phyloP scores from a whole-genome alignment of 2,888 invertebrate species.

The Lasioglossum figueresi region DNA sequence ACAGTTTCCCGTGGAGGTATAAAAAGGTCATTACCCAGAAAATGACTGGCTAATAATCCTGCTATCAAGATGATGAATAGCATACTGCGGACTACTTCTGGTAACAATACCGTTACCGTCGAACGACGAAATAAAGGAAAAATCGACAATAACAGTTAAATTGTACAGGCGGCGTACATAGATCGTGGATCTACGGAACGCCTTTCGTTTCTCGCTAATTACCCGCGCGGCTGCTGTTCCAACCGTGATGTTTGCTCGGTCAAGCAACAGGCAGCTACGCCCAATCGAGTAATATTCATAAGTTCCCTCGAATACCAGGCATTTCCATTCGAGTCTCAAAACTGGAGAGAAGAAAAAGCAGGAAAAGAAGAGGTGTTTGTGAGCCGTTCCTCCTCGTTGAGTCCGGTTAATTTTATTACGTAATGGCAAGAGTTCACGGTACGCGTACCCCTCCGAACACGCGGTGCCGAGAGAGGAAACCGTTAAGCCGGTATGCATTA shows the following conservation, averaged over 20 bases:
- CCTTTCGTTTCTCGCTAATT: background rate
- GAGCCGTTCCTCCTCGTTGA: background rate
- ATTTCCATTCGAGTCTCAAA: background rate
- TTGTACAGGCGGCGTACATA: background rate
- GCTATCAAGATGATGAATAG: conserved; percentile 1
- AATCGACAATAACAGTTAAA: background rate
- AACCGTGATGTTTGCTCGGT: background rate
- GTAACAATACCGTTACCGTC: background rate
- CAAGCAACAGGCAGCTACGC: background rate
- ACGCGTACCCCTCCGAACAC: conserved; percentile 19
- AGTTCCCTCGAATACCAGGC: background rate
- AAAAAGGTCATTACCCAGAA: background rate
- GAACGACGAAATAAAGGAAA: background rate
- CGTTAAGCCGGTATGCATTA: conserved; percentile 40
- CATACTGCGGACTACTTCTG: background rate
- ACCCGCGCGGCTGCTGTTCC: background rate
- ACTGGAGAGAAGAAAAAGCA: background rate
- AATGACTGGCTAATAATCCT: conserved; percentile 5
- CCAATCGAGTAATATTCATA: background rate
- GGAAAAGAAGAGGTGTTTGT: background rate
- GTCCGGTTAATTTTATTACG: conserved; percentile 39
- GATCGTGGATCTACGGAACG: background rate
- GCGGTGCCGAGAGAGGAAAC: conserved; percentile 41
- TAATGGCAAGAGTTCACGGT: conserved; percentile 31
- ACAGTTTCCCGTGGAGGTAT: background rate